Percentiles rank a stretch among this genome's conserved stretches.
These are phyloP conservation scores for Tapera naevia DNA, from an alignment of 2,797 vertebrate species.

Conservation along the genomic window DNA sequence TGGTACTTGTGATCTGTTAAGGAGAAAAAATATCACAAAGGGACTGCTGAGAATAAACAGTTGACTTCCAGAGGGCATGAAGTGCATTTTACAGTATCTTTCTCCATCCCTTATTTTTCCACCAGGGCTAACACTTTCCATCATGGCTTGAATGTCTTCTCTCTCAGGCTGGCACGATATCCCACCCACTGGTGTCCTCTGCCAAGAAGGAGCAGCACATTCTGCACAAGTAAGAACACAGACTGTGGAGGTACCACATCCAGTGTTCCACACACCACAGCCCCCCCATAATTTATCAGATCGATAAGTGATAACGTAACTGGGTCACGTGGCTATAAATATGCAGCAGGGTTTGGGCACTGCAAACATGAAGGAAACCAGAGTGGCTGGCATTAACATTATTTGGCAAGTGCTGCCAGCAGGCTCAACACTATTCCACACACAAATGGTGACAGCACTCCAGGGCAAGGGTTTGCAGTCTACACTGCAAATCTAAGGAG, in stretches of 20 bases:
- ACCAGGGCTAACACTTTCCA: not conserved
- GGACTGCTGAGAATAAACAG: not conserved
- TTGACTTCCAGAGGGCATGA: not conserved
- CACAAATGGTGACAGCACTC: slow-evolving; percentile 36
- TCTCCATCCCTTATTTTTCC: not conserved
- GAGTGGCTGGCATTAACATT: slow-evolving; percentile 40
- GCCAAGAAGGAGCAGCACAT: not conserved
- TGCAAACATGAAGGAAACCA: slow-evolving; percentile 35
- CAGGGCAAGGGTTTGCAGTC: slow-evolving; percentile 18
- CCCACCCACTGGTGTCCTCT: not conserved
- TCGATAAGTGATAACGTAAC: slow-evolving; percentile 29
- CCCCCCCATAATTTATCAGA: not conserved
- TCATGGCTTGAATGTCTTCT: not conserved
- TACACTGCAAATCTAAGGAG: slow-evolving; percentile 31
- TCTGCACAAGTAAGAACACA: not conserved
- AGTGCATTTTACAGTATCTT: not conserved
- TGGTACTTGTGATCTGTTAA: not conserved
- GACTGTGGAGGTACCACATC: not conserved
- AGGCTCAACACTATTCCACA: slow-evolving; percentile 14
- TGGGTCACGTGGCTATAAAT: slow-evolving; percentile 49
- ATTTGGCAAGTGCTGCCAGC: slow-evolving; percentile 44
- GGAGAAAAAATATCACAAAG: not conserved
- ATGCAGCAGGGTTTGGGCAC: slow-evolving; percentile 51
- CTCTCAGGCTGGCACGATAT: not conserved
- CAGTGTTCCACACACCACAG: not conserved